Percentiles rank a stretch among this genome's conserved stretches.
phyloP scores from a whole-genome alignment of 2,113 vertebrate genomes.

The Tragelaphus buxtoni region DNA sequence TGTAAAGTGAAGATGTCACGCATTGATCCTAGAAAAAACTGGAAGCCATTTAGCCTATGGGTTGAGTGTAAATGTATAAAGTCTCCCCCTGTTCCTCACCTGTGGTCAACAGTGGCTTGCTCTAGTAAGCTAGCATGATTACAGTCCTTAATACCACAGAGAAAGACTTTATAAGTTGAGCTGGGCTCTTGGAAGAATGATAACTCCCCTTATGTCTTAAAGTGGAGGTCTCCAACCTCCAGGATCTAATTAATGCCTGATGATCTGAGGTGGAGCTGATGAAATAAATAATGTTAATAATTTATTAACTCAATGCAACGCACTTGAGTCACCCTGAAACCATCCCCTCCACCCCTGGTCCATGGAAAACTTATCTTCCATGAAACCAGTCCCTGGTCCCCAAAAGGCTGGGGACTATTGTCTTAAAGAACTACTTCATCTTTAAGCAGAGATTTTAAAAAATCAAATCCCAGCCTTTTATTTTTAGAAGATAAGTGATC shows the following conservation, averaged over 20 bases:
- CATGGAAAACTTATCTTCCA: neutral
- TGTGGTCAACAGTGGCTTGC: neutral
- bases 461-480: conserved; percentile 40
- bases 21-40: neutral
- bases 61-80: conserved; percentile 14
- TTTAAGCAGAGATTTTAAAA: conserved; percentile 41
- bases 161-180: conserved; percentile 38
- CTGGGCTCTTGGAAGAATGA: conserved; percentile 29
- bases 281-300: neutral
- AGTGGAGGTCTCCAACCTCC: neutral
- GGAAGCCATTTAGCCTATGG: conserved; percentile 3
- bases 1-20: neutral
- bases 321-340: neutral
- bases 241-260: neutral
- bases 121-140: neutral
- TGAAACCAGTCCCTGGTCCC: neutral
- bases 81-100: conserved; percentile 9
- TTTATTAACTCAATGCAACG: neutral
- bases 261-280: neutral
- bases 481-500: conserved; percentile 67
- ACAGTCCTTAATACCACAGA: neutral
- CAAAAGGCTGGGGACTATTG: neutral
- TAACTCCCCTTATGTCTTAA: conserved; percentile 42
- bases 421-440: conserved; percentile 46
- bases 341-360: neutral